Base-by-base conservation (phyloP, 2,888 invertebrate genomes). In the Synanthedon formicaeformis region DNA sequence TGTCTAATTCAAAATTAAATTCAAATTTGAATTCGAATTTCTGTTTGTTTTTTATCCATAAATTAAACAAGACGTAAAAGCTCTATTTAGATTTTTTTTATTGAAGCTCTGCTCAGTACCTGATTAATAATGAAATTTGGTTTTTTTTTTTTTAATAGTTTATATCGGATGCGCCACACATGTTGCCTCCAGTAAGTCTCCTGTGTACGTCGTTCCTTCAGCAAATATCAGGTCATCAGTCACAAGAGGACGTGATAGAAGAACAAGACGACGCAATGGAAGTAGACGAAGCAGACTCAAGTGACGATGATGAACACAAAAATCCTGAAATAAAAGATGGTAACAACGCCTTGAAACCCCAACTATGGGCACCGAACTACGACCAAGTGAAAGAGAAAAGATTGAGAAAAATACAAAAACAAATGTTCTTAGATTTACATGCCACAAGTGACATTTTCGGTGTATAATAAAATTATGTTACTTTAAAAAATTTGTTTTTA, bases 341-440 rank as follows among this genome's bases (percentile, higher is more conserved):
- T 56, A 11, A 57, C 60, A 3, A 71, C 67, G 60, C 69, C 0
- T 75, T 77, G 0, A 77, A 71, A 60, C 63, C 71, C 0, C 79
- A 81, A 53, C 64, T 85, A 0, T 86, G 86, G 85, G 76, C 78
- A 0, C 73, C 81, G 0, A 84, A 88, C 53, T 81, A 83, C 50
- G 83, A 83, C 49, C 73, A 75, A 34, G 71, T 89, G 0, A 81
- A 89, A 60, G 85, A 88, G 57, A 88, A 89, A 59, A 75, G 82
- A 55, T 61, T 83, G 1, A 69, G 67, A 23, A 85, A 78, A 75
- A 73, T 89, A 14, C 66, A 73, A 45, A 71, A 69, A 49, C 73
- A 75, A 62, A 73, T 78, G 2, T 69, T 81, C 51, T 60, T 84
- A 55, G 77, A 82, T 53, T 63, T 70, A 53, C 65, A 78, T 52